These are phyloP conservation scores for Drosophila malerkotliana DNA, from an alignment of 1,140 invertebrate genomes.

Conservation along the genomic window DNA sequence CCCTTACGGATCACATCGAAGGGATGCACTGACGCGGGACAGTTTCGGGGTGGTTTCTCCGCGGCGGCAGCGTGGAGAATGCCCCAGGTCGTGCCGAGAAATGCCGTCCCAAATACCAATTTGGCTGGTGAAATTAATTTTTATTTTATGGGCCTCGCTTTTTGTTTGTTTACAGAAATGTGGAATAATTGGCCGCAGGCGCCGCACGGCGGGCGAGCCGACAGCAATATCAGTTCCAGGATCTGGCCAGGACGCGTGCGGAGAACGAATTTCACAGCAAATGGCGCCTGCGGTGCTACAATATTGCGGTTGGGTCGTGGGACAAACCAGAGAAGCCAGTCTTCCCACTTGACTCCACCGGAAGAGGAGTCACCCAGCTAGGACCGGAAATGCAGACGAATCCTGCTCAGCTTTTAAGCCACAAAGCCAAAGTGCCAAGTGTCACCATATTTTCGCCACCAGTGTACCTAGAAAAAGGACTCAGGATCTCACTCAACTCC, in stretches of 20 bases:
- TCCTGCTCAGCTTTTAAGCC: no score
- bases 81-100: conserved; percentile 45
- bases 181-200: conserved; percentile 70
- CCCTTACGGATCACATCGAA: conserved; percentile 43
- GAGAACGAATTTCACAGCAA: conserved; percentile 19
- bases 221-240: conserved; percentile 17
- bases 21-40: conserved; percentile 16
- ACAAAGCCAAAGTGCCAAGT: no score
- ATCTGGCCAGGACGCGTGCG: conserved; percentile 18
- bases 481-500: conserved; percentile 1
- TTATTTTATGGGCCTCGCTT: conserved; percentile 70
- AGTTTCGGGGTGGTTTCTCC: conserved; percentile 63
- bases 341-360: conserved; percentile 47
- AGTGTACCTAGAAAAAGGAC: conserved; percentile 25
- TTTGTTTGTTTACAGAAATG: conserved; percentile 72
- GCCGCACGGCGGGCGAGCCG: conserved; percentile 31
- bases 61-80: conserved; percentile 32
- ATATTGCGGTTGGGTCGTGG: conserved; percentile 12
- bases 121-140: conserved; percentile 77
- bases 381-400: conserved; percentile 58
- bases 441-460: conserved; percentile 25
- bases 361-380: background rate
- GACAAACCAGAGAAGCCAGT: conserved; percentile 1
- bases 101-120: conserved; percentile 75
- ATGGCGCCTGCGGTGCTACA: conserved; percentile 16